phyloP scores from a whole-genome alignment of 2,797 vertebrate species.

The Ciconia nigra region DNA sequence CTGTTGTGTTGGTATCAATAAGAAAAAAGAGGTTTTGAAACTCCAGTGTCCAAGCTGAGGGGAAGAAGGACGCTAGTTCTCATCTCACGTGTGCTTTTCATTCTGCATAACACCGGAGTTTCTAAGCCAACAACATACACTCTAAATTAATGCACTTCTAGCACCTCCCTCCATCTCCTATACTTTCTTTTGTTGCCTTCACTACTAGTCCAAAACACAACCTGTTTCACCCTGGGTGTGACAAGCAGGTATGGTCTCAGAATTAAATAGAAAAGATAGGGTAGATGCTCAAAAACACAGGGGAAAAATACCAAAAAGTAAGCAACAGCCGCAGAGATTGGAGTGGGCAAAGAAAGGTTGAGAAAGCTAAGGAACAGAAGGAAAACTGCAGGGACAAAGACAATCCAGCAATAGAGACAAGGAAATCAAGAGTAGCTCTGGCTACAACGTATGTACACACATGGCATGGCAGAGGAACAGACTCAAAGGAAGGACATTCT shows the following conservation, averaged over 20 bases:
- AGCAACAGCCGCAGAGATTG: not conserved
- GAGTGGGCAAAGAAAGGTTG: not conserved
- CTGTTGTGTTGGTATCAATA: not conserved
- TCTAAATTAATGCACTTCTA: not conserved
- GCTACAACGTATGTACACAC: fast-evolving
- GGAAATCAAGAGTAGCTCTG: not conserved
- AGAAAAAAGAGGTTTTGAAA: not conserved
- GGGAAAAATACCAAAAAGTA: not conserved
- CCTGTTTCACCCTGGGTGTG: not conserved
- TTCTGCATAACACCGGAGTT: not conserved
- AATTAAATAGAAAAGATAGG: not conserved
- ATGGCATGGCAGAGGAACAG: fast-evolving
- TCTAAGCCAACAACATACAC: not conserved
- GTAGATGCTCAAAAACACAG: not conserved
- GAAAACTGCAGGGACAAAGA: not conserved
- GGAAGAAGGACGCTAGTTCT: not conserved
- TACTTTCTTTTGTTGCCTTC: not conserved
- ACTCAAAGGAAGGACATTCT: not conserved
- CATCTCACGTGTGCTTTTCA: fast-evolving
- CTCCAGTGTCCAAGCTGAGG: not conserved
- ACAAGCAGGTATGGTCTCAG: not conserved
- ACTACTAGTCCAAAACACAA: not conserved
- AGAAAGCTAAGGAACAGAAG: not conserved
- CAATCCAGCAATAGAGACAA: not conserved
- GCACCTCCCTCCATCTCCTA: not conserved